Conservation (phyloP, 2,113 vertebrate genomes). For the Psilopogon haemacephalus region DNA sequence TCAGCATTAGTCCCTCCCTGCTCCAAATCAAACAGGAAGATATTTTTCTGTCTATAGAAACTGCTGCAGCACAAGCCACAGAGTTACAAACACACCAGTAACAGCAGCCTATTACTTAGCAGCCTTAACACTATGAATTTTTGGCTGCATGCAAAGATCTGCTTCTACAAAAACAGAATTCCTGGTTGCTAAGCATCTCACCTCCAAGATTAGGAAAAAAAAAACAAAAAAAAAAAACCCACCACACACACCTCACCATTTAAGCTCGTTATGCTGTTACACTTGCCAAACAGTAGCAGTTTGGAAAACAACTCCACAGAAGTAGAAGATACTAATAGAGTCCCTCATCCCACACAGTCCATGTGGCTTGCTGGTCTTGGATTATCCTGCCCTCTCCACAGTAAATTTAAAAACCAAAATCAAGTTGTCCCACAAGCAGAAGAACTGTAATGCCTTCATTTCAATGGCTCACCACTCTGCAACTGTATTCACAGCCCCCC, state of each 20-base stretch:
- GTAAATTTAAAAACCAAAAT: neutral
- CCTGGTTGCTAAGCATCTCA: conserved; percentile 19
- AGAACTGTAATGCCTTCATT: neutral
- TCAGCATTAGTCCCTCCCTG: neutral
- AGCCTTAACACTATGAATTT: neutral
- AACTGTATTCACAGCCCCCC: rapidly evolving
- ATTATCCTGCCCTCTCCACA: neutral
- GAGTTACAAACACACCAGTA: neutral
- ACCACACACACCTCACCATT: neutral
- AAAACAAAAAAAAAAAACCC: no score
- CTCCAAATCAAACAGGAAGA: neutral
- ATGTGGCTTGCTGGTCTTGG: neutral
- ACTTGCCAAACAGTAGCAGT: neutral
- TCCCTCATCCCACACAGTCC: neutral
- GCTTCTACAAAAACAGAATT: conserved; percentile 5
- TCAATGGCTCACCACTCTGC: neutral
- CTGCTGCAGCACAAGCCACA: neutral
- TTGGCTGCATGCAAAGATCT: neutral
- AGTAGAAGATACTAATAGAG: neutral
- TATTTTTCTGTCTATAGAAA: neutral
- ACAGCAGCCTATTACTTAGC: neutral
- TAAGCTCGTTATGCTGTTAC: neutral
- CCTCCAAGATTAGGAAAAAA: neutral
- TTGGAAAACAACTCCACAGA: neutral
- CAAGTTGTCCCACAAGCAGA: neutral